A percentile compares a stretch with the other conserved stretches of the same genome.
These are phyloP conservation scores for Cataglyphis albicans DNA, from an alignment of 2,888 invertebrate genomes.

Conservation along the genomic window DNA sequence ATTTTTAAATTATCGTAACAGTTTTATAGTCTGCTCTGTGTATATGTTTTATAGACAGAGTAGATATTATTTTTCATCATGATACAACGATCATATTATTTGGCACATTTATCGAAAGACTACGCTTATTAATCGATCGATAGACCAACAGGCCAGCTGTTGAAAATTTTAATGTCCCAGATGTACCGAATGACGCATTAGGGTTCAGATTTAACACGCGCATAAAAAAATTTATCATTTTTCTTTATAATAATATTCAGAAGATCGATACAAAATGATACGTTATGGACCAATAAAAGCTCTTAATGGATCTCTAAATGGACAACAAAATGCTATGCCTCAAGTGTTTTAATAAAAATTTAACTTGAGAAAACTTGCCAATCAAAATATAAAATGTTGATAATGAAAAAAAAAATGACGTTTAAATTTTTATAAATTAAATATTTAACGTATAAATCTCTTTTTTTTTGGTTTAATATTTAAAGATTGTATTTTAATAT, in stretches of 20 bases:
- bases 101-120: conserved; percentile 74
- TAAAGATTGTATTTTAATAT: neutral
- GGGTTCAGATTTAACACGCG: neutral
- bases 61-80: conserved; percentile 46
- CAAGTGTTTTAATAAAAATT: neutral
- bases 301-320: neutral
- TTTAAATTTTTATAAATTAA: neutral
- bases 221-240: neutral
- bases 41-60: neutral
- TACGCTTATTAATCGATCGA: conserved; percentile 43
- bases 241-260: neutral
- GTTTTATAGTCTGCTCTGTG: neutral
- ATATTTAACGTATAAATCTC: neutral
- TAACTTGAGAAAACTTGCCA: neutral
- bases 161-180: conserved; percentile 27
- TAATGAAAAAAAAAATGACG: neutral
- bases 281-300: neutral
- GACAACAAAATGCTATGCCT: neutral
- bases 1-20: conserved; percentile 1
- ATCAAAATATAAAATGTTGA: neutral
- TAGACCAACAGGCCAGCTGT: conserved; percentile 48
- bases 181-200: neutral
- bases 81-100: conserved; percentile 71
- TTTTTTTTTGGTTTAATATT: neutral
- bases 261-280: neutral